phyloP scores from a whole-genome alignment of 2,888 invertebrate species.

The Cephus nigrinus region DNA sequence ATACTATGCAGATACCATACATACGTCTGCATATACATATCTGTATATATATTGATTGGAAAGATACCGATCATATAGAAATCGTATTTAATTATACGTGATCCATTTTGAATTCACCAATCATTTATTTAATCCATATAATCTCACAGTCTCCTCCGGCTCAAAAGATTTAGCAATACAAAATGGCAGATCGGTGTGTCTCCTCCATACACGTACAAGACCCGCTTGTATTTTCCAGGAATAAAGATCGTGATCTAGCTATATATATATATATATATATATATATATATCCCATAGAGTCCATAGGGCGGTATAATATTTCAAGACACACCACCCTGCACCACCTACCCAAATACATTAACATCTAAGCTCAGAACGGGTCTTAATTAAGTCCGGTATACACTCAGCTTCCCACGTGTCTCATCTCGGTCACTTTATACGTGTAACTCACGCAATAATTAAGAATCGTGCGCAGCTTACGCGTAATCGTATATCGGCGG shows the following conservation, averaged over 20 bases:
- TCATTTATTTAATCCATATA: not conserved
- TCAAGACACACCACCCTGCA: not conserved
- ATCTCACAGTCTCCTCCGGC: not conserved
- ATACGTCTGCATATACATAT: not conserved
- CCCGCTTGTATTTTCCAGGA: not conserved
- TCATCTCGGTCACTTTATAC: not conserved
- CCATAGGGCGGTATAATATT: slow-evolving; percentile 1
- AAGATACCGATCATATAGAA: not conserved
- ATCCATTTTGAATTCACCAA: not conserved
- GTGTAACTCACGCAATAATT: slow-evolving; percentile 16
- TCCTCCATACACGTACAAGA: not conserved
- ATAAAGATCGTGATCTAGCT: not conserved
- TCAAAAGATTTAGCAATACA: not conserved
- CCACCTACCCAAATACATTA: slow-evolving; percentile 1
- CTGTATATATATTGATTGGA: not conserved
- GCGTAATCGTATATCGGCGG: not conserved
- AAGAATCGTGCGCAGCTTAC: slow-evolving; percentile 7
- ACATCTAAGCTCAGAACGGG: slow-evolving; percentile 1
- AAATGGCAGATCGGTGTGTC: not conserved
- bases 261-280: too few relatives aligned
- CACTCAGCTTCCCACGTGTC: slow-evolving; percentile 2
- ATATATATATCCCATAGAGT: not conserved
- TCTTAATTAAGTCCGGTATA: slow-evolving; percentile 18
- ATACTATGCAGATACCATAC: not conserved
- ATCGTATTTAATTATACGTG: not conserved